Percentiles rank a stretch among this genome's conserved stretches.
Evolutionary conservation across 1,140 invertebrate genomes (phyloP).

Genomic region (Tetranychus cinnabarinus): DNA sequence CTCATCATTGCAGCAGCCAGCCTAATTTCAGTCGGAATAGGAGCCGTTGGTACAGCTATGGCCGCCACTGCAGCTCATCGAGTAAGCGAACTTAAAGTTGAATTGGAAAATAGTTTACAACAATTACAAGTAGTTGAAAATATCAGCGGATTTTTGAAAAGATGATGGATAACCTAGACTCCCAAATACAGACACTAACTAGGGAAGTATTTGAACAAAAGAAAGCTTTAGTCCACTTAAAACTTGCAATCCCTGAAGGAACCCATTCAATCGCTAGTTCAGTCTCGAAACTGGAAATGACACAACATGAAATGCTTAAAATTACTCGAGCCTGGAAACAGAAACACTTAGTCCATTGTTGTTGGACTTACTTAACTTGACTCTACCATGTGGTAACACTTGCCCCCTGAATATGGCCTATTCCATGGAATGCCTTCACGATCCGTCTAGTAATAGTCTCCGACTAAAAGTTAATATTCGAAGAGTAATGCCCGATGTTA

Average conservation of each 20-base stretch:
- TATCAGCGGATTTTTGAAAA: background rate
- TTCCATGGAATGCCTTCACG: background rate
- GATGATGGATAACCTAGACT: background rate
- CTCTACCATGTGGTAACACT: background rate
- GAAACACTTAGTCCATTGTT: background rate
- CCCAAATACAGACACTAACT: background rate
- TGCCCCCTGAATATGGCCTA: background rate
- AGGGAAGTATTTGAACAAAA: background rate
- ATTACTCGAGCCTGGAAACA: background rate
- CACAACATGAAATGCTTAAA: background rate
- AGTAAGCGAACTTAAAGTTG: background rate
- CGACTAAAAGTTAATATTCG: background rate
- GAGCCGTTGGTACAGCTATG: background rate
- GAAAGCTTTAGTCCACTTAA: background rate
- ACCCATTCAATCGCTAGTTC: background rate
- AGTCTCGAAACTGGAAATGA: background rate
- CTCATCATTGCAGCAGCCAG: background rate
- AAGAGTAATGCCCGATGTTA: background rate
- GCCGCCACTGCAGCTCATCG: background rate
- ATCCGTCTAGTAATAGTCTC: background rate
- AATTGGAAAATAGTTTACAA: background rate
- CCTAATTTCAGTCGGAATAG: background rate
- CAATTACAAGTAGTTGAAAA: background rate
- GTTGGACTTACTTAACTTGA: background rate
- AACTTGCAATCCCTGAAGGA: background rate